A percentile compares a stretch with the other conserved stretches of the same genome.
These are phyloP conservation scores for Chelidonichthys spinosus DNA, from an alignment of 2,797 vertebrate species.

Conservation along the genomic window DNA sequence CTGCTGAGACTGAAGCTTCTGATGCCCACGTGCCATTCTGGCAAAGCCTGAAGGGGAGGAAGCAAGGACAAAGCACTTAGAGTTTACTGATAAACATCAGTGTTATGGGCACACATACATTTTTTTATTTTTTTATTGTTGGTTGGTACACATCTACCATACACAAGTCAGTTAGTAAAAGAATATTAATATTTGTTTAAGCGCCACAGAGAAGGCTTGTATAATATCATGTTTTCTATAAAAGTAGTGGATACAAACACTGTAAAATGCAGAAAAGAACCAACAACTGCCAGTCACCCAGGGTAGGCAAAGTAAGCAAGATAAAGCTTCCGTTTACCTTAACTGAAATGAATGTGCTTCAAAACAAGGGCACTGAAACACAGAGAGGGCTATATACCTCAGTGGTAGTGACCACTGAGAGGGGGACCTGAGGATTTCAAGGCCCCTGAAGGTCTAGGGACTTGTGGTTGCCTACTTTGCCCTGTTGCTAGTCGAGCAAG, in stretches of 20 bases:
- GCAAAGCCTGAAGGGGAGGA: constrained; percentile 22
- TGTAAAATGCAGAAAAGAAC: neutral
- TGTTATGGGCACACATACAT: neutral
- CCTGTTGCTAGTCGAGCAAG: constrained; percentile 4
- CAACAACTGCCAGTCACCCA: neutral
- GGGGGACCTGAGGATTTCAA: neutral
- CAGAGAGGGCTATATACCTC: neutral
- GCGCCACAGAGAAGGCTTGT: neutral
- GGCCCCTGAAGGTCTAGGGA: neutral
- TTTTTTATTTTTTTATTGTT: neutral
- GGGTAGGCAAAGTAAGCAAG: constrained; percentile 36
- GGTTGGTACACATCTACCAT: neutral
- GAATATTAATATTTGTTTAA: neutral
- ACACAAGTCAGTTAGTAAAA: constrained; percentile 10
- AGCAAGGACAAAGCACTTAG: neutral
- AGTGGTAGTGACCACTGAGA: neutral
- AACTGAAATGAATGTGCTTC: constrained; percentile 15
- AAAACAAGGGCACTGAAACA: constrained; percentile 2
- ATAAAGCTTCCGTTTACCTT: constrained; percentile 12
- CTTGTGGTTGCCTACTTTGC: neutral
- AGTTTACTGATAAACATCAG: neutral
- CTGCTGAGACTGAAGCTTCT: constrained; percentile 96
- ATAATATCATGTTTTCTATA: neutral
- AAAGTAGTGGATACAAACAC: neutral
- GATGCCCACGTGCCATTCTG: constrained; percentile 94